A percentile compares a stretch with the other conserved stretches of the same genome.
These are phyloP conservation scores for Sipha flava DNA, from an alignment of 1,140 invertebrate genomes.

Conservation along the genomic window DNA sequence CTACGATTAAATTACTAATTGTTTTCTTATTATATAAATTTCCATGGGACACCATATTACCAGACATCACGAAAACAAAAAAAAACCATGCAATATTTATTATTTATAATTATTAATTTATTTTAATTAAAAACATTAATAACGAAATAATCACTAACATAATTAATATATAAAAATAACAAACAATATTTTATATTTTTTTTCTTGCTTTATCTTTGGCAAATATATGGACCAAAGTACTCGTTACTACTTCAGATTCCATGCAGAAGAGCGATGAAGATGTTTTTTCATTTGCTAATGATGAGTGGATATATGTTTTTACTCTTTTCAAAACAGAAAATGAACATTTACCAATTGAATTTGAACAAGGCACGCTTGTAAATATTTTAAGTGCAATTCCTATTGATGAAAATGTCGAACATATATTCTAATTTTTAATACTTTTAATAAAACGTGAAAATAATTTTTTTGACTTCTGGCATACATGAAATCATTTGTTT, in stretches of 20 bases:
- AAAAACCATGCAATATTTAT: too few relatives aligned
- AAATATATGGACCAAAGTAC: too few relatives aligned
- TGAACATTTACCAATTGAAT: neutral
- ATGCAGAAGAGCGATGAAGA: neutral
- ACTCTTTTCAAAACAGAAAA: neutral
- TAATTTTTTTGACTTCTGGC: neutral
- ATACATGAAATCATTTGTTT: neutral
- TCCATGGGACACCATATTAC: too few relatives aligned
- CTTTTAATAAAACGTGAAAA: neutral
- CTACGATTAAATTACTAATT: too few relatives aligned
- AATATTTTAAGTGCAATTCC: neutral
- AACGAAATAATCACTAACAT: too few relatives aligned
- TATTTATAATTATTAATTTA: too few relatives aligned
- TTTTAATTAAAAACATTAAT: too few relatives aligned
- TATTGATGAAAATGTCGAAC: neutral
- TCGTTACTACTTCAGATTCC: neutral
- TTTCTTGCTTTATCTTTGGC: too few relatives aligned
- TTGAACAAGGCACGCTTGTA: neutral
- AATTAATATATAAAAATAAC: too few relatives aligned
- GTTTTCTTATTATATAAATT: too few relatives aligned
- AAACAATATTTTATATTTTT: neutral
- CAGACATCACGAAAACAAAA: too few relatives aligned
- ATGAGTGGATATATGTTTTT: neutral
- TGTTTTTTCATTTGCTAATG: neutral
- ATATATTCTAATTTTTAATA: neutral